Base-by-base conservation (phyloP, 2,797 vertebrate species). In the Pempheris klunzingeri region DNA sequence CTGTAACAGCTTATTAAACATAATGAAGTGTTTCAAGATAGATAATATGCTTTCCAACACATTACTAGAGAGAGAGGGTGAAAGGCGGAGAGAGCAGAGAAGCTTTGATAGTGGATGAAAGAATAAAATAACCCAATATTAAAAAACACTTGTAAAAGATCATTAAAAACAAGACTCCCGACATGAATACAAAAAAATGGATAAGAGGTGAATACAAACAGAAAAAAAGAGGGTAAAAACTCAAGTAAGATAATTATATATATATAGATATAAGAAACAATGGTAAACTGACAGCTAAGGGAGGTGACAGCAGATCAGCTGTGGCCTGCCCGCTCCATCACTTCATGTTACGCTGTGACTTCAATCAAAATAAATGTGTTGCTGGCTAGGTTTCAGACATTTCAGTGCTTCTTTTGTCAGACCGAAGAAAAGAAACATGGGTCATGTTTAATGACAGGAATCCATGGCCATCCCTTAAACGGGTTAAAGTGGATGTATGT, bases 1-100 rank as follows among this genome's bases (percentile, higher is more conserved):
- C 43, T 63, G 57, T 63, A 82, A 81, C 26, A 65, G 68, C 83
- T 77, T 84, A 84, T 85, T 76, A 82, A 87, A 81, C 77, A 88
- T 82, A 85, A 88, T 78, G 75, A 85, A 80, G 77, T 59, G 57
- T 80, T 81, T 81, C 63, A 68, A 59, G 59, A 72, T 15, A 58
- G 74, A 88, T 83, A 80, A 86, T 71, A 66, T 17, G 10, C 2
- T 2, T 63, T 30, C 26, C 46, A 72, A 58, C 46, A 52, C 44
- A 61, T 73, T 72, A 73, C 18, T 28, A 28, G 43, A 78, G 43
- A 64, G 28, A 74, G 55, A 44, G 22, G 13, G 58, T 50, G 36
- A 68, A 74, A 32, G 44, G 22, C 39, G 55, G 38, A 47, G 57
- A 71, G 50, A 67, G 39, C 9, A 3, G 46, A 52, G 34, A 59